Percentiles rank a stretch among this genome's conserved stretches.
phyloP scores from a whole-genome alignment of 2,113 vertebrate genomes.

The Misgurnus anguillicaudatus region DNA sequence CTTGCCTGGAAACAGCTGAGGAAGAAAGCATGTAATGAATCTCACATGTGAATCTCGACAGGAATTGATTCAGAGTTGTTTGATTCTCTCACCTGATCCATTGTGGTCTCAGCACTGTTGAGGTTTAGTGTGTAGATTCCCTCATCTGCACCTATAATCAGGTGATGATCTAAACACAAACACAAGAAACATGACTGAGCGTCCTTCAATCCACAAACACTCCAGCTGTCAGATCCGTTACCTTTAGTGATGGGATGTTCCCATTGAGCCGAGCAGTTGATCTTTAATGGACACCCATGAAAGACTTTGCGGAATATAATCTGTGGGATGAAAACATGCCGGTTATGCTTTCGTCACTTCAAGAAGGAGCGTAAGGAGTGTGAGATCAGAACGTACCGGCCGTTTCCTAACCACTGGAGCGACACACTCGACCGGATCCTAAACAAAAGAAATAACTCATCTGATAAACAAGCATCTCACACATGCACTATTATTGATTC shows the following conservation, averaged over 20 bases:
- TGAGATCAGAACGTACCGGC: slow-evolving; percentile 62
- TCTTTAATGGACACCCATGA: slow-evolving; percentile 84
- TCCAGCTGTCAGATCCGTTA: slow-evolving; percentile 40
- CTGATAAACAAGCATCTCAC: neutral
- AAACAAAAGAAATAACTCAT: neutral
- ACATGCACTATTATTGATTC: too few relatives aligned
- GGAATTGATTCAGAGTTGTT: neutral
- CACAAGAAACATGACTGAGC: neutral
- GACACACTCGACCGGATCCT: slow-evolving; percentile 61
- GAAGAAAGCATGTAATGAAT: slow-evolving; percentile 16
- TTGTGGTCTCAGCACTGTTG: slow-evolving; percentile 78
- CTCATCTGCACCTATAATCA: slow-evolving; percentile 87
- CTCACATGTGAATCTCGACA: neutral
- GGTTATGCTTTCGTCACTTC: neutral
- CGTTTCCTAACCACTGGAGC: slow-evolving; percentile 67
- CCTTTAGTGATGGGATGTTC: slow-evolving; percentile 81
- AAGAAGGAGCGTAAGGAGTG: neutral
- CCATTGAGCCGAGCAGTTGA: slow-evolving; percentile 82
- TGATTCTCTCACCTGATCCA: slow-evolving; percentile 81
- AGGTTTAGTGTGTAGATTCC: slow-evolving; percentile 89
- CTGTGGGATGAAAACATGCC: slow-evolving; percentile 57
- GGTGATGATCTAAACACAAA: slow-evolving; percentile 75
- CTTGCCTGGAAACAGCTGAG: slow-evolving; percentile 83
- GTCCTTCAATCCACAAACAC: neutral
- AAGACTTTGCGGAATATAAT: slow-evolving; percentile 85